Evolutionary conservation across 2,888 invertebrate genomes (phyloP), one percentile per base, ranked within the genome.

Genomic region (Brachyptera putata): DNA sequence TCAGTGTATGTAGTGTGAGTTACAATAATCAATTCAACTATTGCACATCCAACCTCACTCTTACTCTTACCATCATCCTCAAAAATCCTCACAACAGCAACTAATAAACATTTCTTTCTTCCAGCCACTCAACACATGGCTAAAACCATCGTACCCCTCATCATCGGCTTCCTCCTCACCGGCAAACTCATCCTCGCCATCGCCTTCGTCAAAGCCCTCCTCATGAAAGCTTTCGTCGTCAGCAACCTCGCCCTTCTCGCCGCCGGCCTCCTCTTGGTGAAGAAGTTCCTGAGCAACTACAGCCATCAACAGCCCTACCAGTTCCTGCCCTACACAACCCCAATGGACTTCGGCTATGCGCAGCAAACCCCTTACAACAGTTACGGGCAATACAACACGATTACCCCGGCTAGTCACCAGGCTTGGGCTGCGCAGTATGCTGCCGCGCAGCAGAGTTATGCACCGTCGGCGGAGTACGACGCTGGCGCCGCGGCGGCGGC

Each of bases 231-330:
- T 0, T 77, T 87, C 65, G 72, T 84, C n/a, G 79, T 86, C 48
- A 85, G 86, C 55, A 87, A 87, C 69, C 69, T 85, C 63, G 87
- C 87, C 0, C 73, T 87, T 11, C 66, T 85, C n/a, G 79, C 84
- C 11, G 83, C 87, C 0, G 75, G 78, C 0, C 77, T 82, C 64
- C 78, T 87, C 71, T 78, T 83, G 3, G 70, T 80, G 63, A 84
- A 83, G 72, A 82, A 79, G 68, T 34, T 56, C 43, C 9, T 55
- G 58, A 11, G 11, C 49, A 0, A 30, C 53, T 1, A 22, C 21
- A 3, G 30, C 1, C 48, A 61, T 61, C 77, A 77, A 73, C 75
- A 79, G 66, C 78, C 79, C 65, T 78, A 78, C 70, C 74, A 79
- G 70, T 79, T 78, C 76, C 78, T 69, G 78, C 78, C 76, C 79